Base-by-base conservation (phyloP, 2,797 vertebrate genomes). In the Microchirus variegatus region DNA sequence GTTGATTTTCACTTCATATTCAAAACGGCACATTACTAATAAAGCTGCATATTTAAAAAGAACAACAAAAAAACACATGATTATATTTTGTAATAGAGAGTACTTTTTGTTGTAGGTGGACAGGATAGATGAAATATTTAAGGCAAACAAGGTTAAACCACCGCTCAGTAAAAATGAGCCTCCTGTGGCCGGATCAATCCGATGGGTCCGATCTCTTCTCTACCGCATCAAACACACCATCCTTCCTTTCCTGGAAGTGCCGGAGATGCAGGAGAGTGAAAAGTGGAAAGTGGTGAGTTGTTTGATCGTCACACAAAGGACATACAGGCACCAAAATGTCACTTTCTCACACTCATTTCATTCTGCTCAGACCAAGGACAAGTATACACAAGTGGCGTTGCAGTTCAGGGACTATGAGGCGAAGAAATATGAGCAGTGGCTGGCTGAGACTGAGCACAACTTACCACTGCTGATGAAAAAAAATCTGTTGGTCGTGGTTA, bases 131-230 rank as follows among this genome's bases (percentile, higher is more conserved):
- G 83, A 85, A 16, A 88, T 95, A 18, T 99, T 98, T 71, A 53
- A 92, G 58, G 67, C 87, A 71, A 82, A 94, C 51, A 88, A 91
- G 3, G 82, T 93, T 35, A 88, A 90, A 46, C 98, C 96, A 0
- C 95, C 95, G 0, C 59, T 95, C 31, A 91, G 76, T 74, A 96
- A 93, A 78, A 91, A 91, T 37, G 94, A 97, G 43, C 95, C 97
- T 45, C 95, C 95, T 0, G 85, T 95, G 46, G 94, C 96, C 2
- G 97, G 97, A 22, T 92, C 96, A 11, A 95, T 99, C 67, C 87
- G 82, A 68, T 99, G 97, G 98, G 90, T 85, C 1, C 90, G 88
- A 0, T 94, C 87, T 11, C 95, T 99, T 40, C 90, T 94, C 70
- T 22, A 71, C 10, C 83, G 87, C n/a, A 94, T 97, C 48, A 95